Conservation (phyloP, 2,797 vertebrate genomes). For the Sebastes diploproa region DNA sequence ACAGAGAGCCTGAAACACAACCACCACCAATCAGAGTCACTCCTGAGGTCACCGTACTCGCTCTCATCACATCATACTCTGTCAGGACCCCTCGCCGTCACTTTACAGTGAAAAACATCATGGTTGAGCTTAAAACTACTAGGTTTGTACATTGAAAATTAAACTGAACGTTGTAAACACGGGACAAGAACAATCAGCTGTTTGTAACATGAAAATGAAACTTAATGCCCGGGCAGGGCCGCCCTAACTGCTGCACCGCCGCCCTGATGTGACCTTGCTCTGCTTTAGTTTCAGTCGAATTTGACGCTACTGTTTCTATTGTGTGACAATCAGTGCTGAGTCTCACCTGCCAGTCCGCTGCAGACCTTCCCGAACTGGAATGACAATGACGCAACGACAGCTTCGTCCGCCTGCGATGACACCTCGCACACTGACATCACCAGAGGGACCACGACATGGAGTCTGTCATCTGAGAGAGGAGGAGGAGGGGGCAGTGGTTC, state of each 20-base stretch:
- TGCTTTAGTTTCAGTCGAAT: neutral
- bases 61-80: no score
- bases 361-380: constrained; percentile 94
- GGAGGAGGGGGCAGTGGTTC: neutral
- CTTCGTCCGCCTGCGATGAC: constrained; percentile 82
- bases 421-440: constrained; percentile 92
- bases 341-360: constrained; percentile 91
- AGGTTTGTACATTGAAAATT: no score
- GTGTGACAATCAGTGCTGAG: neutral
- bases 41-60: no score
- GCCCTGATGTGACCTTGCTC: neutral
- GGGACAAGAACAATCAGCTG: no score
- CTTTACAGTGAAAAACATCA: no score
- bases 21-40: neutral
- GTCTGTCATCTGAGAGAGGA: constrained; percentile 87
- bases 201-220: no score
- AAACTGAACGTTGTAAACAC: no score
- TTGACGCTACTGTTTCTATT: neutral
- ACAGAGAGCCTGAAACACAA: constrained; percentile 83
- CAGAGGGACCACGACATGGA: constrained; percentile 90
- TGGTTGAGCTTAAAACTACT: no score
- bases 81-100: no score
- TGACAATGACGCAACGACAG: constrained; percentile 88
- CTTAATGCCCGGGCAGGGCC: no score
- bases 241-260: neutral